Evolutionary conservation across 2,113 vertebrate species (phyloP).

Genomic region (Crotalus helleri): DNA sequence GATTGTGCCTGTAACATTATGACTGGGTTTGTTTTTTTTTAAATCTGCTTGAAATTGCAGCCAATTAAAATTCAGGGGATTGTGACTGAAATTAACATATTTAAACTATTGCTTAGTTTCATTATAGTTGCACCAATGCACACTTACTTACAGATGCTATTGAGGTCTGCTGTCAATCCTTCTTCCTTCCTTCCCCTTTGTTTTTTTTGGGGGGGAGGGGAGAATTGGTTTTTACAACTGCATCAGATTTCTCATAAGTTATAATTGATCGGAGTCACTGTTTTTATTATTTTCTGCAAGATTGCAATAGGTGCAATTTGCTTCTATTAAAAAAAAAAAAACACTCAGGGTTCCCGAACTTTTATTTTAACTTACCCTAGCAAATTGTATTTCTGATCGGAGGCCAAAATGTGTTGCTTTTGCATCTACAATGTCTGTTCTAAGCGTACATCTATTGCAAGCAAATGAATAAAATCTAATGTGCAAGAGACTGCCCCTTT

Average conservation of each 20-base stretch:
- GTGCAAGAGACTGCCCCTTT: background rate
- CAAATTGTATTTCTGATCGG: slow-evolving; percentile 38
- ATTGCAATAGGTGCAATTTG: background rate
- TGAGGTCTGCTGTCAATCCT: background rate
- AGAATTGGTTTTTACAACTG: background rate
- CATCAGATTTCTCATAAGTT: background rate
- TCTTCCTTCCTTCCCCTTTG: background rate
- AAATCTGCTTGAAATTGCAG: background rate
- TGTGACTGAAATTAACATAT: background rate
- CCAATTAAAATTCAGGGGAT: background rate
- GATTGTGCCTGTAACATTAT: background rate
- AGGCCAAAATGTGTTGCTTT: slow-evolving; percentile 38
- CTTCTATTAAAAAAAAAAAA: slow-evolving; percentile 35
- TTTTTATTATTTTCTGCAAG: background rate
- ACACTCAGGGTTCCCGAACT: slow-evolving; percentile 36
- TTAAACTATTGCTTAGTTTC: background rate
- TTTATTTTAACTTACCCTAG: slow-evolving; percentile 37
- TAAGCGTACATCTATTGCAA: background rate
- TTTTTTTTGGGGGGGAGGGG: background rate
- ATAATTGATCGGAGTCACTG: background rate
- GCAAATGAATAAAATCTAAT: background rate
- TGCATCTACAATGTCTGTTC: background rate
- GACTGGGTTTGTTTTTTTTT: background rate
- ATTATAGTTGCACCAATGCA: background rate
- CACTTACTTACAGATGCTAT: background rate